These are phyloP conservation scores for Choreutis nemorana DNA, from an alignment of 2,888 invertebrate species.

Conservation along the genomic window DNA sequence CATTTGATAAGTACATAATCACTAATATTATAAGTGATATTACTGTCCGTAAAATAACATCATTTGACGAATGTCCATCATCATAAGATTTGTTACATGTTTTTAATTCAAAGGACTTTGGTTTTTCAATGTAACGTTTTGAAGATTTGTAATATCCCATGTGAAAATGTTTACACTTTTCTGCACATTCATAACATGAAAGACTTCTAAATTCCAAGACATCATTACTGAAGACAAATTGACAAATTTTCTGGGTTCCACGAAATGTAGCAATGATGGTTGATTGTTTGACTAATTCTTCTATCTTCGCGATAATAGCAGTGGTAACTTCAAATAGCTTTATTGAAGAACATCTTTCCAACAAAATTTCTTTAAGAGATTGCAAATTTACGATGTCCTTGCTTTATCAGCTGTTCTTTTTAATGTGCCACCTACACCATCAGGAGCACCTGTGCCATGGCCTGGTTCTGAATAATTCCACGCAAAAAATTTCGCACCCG, in stretches of 20 bases:
- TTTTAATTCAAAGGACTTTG: constrained; percentile 3
- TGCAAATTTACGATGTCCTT: constrained; percentile 13
- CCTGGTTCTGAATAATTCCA: constrained; percentile 28
- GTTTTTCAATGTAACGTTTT: constrained; percentile 1
- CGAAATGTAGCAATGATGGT: constrained; percentile 12
- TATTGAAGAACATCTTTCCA: constrained; percentile 14
- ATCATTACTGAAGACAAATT: constrained; percentile 4
- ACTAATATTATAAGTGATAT: constrained; percentile 9
- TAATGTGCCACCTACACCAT: constrained; percentile 25
- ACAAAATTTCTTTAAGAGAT: constrained; percentile 12
- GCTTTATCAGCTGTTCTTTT: constrained; percentile 22
- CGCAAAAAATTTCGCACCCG: constrained; percentile 11
- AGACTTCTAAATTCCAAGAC: constrained; percentile 4
- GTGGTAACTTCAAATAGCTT: constrained; percentile 14
- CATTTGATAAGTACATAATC: constrained; percentile 12
- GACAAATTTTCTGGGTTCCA: constrained; percentile 10
- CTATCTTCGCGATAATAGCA: constrained; percentile 11
- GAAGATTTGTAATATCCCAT: constrained; percentile 2
- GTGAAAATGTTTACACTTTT: constrained; percentile 4
- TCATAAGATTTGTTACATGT: constrained; percentile 1
- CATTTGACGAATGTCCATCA: constrained; percentile 3
- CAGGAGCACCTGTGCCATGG: constrained; percentile 26
- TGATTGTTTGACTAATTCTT: constrained; percentile 4
- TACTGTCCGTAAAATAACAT: constrained; percentile 5
- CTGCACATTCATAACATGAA: constrained; percentile 1